phyloP scores from a whole-genome alignment of 2,888 invertebrate genomes.

The Torymus tubicola region DNA sequence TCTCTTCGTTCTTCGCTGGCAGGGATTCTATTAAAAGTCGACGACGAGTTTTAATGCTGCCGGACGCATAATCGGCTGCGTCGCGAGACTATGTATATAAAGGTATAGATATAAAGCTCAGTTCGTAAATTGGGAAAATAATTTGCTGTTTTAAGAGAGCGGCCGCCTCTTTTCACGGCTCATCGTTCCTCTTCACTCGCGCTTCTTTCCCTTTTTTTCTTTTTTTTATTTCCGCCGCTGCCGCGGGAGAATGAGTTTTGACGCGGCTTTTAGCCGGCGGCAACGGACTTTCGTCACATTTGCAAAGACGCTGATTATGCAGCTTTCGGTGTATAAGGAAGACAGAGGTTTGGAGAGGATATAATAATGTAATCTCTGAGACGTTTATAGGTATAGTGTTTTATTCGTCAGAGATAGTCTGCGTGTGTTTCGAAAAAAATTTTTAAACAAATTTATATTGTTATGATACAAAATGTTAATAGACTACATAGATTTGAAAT shows the following conservation, averaged over 20 bases:
- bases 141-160: constrained; percentile 65
- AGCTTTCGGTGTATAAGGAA: too few species aligned
- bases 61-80: constrained; percentile 69
- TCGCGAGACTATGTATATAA: constrained; percentile 61
- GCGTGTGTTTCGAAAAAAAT: too few species aligned
- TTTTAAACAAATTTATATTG: too few species aligned
- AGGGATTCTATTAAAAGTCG: constrained; percentile 72
- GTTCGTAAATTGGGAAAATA: constrained; percentile 70
- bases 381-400: too few species aligned
- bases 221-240: constrained; percentile 6
- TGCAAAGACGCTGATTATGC: background rate
- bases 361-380: too few species aligned
- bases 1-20: too few species aligned
- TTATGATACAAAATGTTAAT: too few species aligned
- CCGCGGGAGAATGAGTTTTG: constrained; percentile 31
- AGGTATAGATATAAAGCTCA: constrained; percentile 56
- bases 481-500: too few species aligned
- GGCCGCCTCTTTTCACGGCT: constrained; percentile 24
- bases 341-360: too few species aligned
- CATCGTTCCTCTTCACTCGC: constrained; percentile 19
- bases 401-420: too few species aligned
- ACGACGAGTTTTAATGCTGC: constrained; percentile 71
- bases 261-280: background rate
- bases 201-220: constrained; percentile 1
- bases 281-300: background rate